A percentile compares a stretch with the other conserved stretches of the same genome.
These are phyloP conservation scores for Cyprinodon brontotheroides DNA, from an alignment of 2,113 vertebrate species.

Conservation along the genomic window DNA sequence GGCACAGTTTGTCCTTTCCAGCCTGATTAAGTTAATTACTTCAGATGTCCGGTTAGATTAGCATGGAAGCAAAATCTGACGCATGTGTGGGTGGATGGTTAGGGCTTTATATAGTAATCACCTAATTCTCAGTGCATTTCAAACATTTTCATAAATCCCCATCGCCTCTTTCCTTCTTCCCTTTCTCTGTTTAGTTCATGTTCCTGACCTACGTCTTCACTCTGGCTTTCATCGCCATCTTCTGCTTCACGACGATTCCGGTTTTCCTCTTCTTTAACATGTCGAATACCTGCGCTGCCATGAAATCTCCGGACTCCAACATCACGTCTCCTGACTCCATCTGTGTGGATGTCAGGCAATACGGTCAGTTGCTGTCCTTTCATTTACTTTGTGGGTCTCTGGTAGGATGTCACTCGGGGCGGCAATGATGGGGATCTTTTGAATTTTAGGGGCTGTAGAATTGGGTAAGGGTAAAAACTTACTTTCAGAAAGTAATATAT, in stretches of 20 bases:
- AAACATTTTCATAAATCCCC: neutral
- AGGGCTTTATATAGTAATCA: slow-evolving; percentile 2
- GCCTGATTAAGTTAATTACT: slow-evolving; percentile 65
- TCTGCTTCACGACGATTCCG: slow-evolving; percentile 95
- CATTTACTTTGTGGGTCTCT: neutral
- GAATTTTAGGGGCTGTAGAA: too few species aligned
- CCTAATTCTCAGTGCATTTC: neutral
- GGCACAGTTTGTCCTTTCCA: slow-evolving; percentile 66
- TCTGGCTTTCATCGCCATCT: slow-evolving; percentile 93
- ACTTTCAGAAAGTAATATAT: neutral
- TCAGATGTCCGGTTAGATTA: slow-evolving; percentile 66
- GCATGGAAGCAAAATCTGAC: slow-evolving; percentile 10
- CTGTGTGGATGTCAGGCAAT: slow-evolving; percentile 97
- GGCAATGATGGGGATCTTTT: neutral
- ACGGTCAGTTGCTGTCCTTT: slow-evolving; percentile 78
- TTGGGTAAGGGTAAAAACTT: neutral
- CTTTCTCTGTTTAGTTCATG: slow-evolving; percentile 85
- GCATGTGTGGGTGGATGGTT: neutral
- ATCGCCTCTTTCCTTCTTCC: neutral
- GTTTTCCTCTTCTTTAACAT: slow-evolving; percentile 98
- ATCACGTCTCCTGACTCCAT: slow-evolving; percentile 91
- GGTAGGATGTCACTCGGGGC: too few species aligned
- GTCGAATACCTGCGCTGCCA: slow-evolving; percentile 92
- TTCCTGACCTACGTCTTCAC: slow-evolving; percentile 95
- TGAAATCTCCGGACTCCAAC: slow-evolving; percentile 89